Conservation (phyloP, 2,888 invertebrate species). For the Camponotus fellah region DNA sequence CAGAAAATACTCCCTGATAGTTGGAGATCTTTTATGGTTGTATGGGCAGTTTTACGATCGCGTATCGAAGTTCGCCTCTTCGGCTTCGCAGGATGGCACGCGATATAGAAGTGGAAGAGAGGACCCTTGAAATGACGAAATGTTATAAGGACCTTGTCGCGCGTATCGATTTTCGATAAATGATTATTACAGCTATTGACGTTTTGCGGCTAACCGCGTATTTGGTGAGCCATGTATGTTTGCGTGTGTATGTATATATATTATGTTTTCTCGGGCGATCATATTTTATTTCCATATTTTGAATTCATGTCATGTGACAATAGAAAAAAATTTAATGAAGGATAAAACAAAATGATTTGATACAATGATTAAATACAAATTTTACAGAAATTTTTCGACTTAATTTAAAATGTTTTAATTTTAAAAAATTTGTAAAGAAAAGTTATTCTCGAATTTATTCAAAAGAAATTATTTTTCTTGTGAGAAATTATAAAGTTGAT, state of each 20-base stretch:
- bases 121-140: constrained; percentile 37
- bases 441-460: background rate
- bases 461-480: background rate
- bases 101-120: background rate
- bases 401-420: background rate
- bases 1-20: constrained; percentile 30
- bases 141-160: constrained; percentile 35
- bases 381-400: background rate
- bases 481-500: background rate
- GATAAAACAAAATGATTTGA: background rate
- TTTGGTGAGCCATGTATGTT: background rate
- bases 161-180: constrained; percentile 45
- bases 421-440: background rate
- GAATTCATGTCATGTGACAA: background rate
- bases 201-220: constrained; percentile 47
- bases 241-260: background rate
- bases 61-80: constrained; percentile 15
- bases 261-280: background rate
- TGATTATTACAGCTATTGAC: constrained; percentile 39
- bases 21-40: constrained; percentile 24
- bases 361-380: background rate
- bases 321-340: background rate
- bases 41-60: constrained; percentile 31
- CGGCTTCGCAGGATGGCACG: constrained; percentile 10
- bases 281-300: constrained; percentile 15